Conservation (phyloP, 1,140 invertebrate genomes). For the Lepidurus packardi region DNA sequence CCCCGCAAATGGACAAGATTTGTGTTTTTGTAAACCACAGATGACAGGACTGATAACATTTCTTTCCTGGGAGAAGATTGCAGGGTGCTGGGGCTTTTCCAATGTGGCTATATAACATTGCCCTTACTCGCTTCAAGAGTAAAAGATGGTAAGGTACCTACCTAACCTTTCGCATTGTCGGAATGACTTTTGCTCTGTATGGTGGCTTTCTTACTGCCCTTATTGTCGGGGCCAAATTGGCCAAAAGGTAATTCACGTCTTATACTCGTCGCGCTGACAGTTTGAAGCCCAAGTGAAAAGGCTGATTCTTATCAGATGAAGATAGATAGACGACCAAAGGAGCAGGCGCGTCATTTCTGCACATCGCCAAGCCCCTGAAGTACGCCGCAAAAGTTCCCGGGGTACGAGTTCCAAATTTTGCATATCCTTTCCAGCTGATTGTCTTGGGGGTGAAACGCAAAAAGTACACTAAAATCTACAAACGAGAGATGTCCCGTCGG, state of each 20-base stretch:
- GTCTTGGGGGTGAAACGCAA: too few relatives aligned
- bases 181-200: not conserved
- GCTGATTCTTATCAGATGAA: not conserved
- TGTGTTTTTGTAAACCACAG: not conserved
- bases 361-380: not conserved
- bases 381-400: not conserved
- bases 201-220: not conserved
- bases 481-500: too few relatives aligned
- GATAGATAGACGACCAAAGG: not conserved
- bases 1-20: too few relatives aligned
- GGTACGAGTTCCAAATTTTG: not conserved
- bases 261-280: not conserved
- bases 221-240: not conserved
- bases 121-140: too few relatives aligned
- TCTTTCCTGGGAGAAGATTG: not conserved
- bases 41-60: not conserved
- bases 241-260: slow-evolving; percentile 2
- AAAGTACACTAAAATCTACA: too few relatives aligned
- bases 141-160: too few relatives aligned
- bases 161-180: not conserved
- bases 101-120: too few relatives aligned
- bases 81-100: too few relatives aligned
- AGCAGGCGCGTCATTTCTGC: not conserved
- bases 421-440: too few relatives aligned
- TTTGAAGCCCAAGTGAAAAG: not conserved